Evolutionary conservation across 2,113 vertebrate species (phyloP), one percentile per base, ranked within the genome.

Genomic region (Geococcyx californianus): DNA sequence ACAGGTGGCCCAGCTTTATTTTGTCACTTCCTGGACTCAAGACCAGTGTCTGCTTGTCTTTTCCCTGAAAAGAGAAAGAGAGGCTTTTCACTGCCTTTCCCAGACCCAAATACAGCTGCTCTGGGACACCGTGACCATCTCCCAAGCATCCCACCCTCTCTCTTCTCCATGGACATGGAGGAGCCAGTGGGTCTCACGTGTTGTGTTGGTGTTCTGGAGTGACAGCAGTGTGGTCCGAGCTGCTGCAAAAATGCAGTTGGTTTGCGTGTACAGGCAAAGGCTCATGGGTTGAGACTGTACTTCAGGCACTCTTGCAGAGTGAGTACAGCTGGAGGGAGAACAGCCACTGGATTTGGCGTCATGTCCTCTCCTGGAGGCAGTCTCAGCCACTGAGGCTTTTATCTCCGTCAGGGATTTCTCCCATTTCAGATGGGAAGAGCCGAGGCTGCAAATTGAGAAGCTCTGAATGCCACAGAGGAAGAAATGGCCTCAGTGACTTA

Each of bases 321-420:
- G 25, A 11, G 25, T 18, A 25, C 16, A 74, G 49, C 16, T 1
- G 69, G 51, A 69, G 69, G 33, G 40, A 40, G 42, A 75, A 34
- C 17, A 28, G 33, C 7, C 0, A 1, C 49, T 13, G 60, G 24
- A 40, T 55, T 49, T 74, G 2, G 10, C 1, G 0, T 29, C 31
- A 4, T 8, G 13, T 47, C 64, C 70, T 82, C 66, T 67, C 52
- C 52, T 55, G 66, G 38, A 49, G 18, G 12, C 40, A 20, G 2
- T 7, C 7, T 70, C 75, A 40, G 24, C 51, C 51, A 33, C 6
- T 0, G 0, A 47, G 28, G 58, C 51, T 76, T 76, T 72, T 29
- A 58, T 36, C n/a, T 38, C 19, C 52, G 14, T 13, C 0, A 25
- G 25, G 29, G 81, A 64, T 52, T 80, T 85, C 49, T 81, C n/a